Evolutionary conservation across 30 jellyfish, hydroid and myxozoan genomes (phyloP), one percentile per base, ranked within the genome.

Genomic region (Sanderia malayensis): DNA sequence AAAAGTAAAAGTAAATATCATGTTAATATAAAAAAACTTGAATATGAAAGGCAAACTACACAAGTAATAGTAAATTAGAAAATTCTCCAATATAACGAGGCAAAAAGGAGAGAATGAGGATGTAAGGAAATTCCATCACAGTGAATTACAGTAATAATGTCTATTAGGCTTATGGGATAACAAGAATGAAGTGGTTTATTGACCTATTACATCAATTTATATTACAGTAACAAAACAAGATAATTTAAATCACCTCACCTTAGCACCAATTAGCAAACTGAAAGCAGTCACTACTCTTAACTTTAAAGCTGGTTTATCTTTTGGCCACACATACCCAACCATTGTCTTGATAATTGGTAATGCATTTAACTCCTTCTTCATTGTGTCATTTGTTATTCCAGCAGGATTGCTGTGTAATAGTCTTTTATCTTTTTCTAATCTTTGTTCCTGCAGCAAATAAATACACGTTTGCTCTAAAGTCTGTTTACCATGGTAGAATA

Each of bases 251-350:
- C 15, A 10, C 11, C 44, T 23, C 44, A 93, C 99, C 92, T 93
- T 93, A 3, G 99, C 95, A 17, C 99, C 99, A 55, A 81, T 44
- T 41, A 93, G 68, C 11, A 93, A 83, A 44, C 95, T 70, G 34
- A 82, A 44, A 11, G 99, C 96, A 22, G 96, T 80, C 57, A 86
- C 91, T 25, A 93, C 99, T 66, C 99, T 74, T 13, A 70, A 92
- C 76, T 93, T 93, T 32, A 93, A 72, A 1, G 83, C 95, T 7
- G 99, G 96, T 45, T 93, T 76, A 46, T 81, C 95, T 46, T 80
- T 81, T 61, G 99, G 99, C 99, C 99, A 93, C 3, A 93, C 87
- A 53, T 86, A 88, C 9, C 72, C 67, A 4, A 80, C 53, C 94
- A 93, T 71, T 30, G 99, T 82, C 18, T 80, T 92, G 62, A 93